These are phyloP conservation scores for Stomatorhinus walkeri DNA, from an alignment of 2,797 vertebrate genomes.

Conservation along the genomic window DNA sequence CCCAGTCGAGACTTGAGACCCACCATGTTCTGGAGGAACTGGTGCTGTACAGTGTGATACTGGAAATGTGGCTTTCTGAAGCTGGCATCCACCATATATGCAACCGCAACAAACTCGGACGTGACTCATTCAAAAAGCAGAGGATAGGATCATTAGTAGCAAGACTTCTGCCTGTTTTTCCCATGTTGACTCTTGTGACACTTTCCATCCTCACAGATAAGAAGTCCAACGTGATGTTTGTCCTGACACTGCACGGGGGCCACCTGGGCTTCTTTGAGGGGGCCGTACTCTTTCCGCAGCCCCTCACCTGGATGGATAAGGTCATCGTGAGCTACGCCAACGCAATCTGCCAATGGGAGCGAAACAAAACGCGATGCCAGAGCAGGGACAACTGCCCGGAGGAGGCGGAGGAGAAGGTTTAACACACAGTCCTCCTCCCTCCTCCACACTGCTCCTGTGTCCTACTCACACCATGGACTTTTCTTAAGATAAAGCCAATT, in stretches of 20 bases:
- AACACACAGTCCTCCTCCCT: constrained; percentile 28
- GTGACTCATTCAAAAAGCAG: neutral
- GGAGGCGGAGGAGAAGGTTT: constrained; percentile 55
- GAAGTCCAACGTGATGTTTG: constrained; percentile 84
- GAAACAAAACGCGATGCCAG: constrained; percentile 84
- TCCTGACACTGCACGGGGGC: constrained; percentile 85
- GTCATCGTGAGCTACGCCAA: constrained; percentile 82
- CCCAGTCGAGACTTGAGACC: neutral
- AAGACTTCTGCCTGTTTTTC: neutral
- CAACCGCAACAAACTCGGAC: neutral
- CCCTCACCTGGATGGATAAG: constrained; percentile 97
- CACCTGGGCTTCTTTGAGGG: constrained; percentile 97
- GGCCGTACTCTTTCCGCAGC: constrained; percentile 81
- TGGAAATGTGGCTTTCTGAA: neutral
- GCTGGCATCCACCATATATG: neutral
- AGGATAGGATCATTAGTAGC: neutral
- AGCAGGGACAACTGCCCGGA: constrained; percentile 61
- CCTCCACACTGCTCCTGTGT: constrained; percentile 30
- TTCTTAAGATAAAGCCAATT: neutral
- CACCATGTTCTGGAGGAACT: neutral
- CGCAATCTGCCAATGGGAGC: constrained; percentile 87
- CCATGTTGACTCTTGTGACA: neutral
- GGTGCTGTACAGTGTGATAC: neutral
- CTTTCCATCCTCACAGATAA: constrained; percentile 64
- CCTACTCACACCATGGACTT: constrained; percentile 13